Percentiles rank a stretch among this genome's conserved stretches.
Conservation (phyloP, 2,113 vertebrate genomes). For the Indicator indicator region DNA sequence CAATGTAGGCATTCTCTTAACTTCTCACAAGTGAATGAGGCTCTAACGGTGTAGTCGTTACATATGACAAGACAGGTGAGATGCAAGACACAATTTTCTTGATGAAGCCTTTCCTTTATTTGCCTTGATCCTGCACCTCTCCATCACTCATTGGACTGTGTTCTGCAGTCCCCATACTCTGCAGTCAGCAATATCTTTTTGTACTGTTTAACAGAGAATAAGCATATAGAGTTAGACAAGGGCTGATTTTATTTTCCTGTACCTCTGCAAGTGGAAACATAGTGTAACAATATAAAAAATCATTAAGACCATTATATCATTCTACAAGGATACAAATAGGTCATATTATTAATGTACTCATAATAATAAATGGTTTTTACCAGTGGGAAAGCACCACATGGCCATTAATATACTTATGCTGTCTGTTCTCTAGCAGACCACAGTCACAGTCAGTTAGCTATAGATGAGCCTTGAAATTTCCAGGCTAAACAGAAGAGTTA, state of each 20-base stretch:
- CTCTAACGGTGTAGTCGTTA: neutral
- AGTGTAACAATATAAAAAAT: neutral
- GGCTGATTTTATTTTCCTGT: neutral
- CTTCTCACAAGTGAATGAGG: neutral
- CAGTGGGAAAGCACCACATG: neutral
- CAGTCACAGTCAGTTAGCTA: neutral
- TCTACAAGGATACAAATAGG: neutral
- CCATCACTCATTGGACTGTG: neutral
- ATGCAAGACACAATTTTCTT: neutral
- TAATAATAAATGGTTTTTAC: neutral
- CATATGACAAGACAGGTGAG: neutral
- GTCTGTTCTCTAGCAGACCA: neutral
- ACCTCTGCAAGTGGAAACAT: neutral
- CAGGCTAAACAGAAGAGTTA: neutral
- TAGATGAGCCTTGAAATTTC: slow-evolving; percentile 14
- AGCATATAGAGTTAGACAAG: neutral
- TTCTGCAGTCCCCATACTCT: neutral
- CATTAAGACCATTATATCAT: neutral
- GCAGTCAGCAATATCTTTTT: neutral
- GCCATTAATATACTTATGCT: neutral
- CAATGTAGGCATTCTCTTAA: neutral
- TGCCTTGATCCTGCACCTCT: neutral
- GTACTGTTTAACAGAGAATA: neutral
- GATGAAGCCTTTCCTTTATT: neutral
- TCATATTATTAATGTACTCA: neutral